These are phyloP conservation scores for Steinernema hermaphroditum DNA, from an alignment of 2,888 invertebrate genomes.

Conservation along the genomic window DNA sequence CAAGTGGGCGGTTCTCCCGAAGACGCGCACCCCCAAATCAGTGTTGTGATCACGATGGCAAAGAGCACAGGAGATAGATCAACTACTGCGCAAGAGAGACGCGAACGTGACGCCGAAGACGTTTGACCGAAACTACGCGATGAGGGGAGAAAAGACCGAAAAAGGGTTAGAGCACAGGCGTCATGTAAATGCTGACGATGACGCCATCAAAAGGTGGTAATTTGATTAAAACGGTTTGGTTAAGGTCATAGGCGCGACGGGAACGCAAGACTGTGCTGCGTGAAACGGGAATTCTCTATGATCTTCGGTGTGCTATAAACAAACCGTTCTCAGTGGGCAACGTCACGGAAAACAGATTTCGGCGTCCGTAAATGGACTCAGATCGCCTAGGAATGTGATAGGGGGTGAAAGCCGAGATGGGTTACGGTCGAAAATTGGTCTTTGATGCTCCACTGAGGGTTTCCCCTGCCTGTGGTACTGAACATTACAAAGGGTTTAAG, in stretches of 20 bases:
- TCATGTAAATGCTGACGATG: too few species aligned
- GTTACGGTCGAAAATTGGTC: too few species aligned
- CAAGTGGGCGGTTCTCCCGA: conserved; percentile 27
- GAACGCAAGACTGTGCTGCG: conserved; percentile 1
- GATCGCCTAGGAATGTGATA: neutral
- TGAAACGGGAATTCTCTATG: neutral
- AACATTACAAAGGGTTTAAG: too few species aligned
- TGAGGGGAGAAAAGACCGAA: neutral
- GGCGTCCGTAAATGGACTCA: neutral
- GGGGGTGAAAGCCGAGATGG: too few species aligned
- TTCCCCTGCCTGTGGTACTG: too few species aligned
- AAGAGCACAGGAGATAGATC: neutral
- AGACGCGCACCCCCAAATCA: conserved; percentile 29
- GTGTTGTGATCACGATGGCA: neutral
- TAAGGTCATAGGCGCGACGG: too few species aligned
- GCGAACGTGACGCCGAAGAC: neutral
- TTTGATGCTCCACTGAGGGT: too few species aligned
- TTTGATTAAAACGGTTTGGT: too few species aligned
- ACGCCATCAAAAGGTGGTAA: too few species aligned
- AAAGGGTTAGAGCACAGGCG: conserved; percentile 9
- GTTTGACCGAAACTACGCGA: conserved; percentile 1
- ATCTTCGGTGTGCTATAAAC: conserved; percentile 30
- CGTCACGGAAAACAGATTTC: conserved; percentile 27
- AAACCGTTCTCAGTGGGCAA: conserved; percentile 9
- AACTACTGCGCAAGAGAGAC: conserved; percentile 13